phyloP scores from a whole-genome alignment of 1,140 invertebrate species.

The Platorchestia sp. region DNA sequence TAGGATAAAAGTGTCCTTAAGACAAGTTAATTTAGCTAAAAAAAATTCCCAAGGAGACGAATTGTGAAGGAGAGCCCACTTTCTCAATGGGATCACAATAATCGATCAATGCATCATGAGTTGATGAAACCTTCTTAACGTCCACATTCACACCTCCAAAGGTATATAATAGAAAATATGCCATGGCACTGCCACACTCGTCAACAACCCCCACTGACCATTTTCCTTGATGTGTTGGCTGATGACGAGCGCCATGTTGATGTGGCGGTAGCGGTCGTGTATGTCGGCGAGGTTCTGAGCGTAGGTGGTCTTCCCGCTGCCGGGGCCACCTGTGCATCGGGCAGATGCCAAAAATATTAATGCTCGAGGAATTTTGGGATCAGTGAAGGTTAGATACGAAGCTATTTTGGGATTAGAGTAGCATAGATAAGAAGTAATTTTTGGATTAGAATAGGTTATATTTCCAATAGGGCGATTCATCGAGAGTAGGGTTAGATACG shows the following conservation, averaged over 20 bases:
- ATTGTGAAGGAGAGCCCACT: too few relatives aligned
- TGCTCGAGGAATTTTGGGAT: too few relatives aligned
- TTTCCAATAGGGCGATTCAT: too few relatives aligned
- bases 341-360: neutral
- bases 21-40: too few relatives aligned
- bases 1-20: too few relatives aligned
- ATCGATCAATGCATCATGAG: neutral
- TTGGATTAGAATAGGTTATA: too few relatives aligned
- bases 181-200: neutral
- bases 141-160: neutral
- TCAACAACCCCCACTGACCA: constrained; percentile 74
- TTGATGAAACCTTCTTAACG: neutral
- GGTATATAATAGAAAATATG: neutral
- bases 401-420: too few relatives aligned
- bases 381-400: too few relatives aligned
- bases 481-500: too few relatives aligned
- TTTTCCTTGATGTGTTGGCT: constrained; percentile 83
- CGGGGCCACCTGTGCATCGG: constrained; percentile 80
- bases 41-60: too few relatives aligned
- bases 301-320: constrained; percentile 93
- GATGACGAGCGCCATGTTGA: constrained; percentile 84
- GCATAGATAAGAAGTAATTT: too few relatives aligned
- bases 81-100: too few relatives aligned
- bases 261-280: constrained; percentile 84
- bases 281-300: constrained; percentile 90